Evolutionary conservation across 2,888 invertebrate species (phyloP).

Genomic region (Eucera pruinosa): DNA sequence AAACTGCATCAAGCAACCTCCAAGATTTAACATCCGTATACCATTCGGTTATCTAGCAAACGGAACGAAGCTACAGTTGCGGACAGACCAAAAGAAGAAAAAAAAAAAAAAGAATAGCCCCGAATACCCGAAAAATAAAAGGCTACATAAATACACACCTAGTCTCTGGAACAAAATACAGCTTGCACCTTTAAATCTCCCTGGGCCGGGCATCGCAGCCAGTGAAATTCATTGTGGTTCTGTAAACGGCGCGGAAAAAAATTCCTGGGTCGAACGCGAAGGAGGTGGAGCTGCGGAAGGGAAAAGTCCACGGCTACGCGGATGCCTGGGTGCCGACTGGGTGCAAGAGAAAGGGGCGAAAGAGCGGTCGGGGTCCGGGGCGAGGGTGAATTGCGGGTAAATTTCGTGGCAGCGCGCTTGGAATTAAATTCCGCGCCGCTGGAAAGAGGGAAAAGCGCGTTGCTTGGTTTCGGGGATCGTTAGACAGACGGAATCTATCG

Average conservation of each 20-base stretch:
- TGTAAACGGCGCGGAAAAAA: constrained; percentile 54
- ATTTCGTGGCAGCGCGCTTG: constrained; percentile 52
- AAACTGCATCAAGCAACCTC: no score
- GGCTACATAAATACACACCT: not conserved
- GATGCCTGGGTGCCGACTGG: not conserved
- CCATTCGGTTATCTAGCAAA: not conserved
- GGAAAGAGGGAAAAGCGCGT: constrained; percentile 36
- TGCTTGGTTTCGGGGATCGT: constrained; percentile 39
- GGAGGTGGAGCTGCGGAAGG: constrained; percentile 58
- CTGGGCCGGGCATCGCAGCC: not conserved
- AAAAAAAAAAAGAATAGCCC: not conserved
- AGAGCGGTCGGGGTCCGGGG: not conserved
- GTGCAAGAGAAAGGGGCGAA: not conserved
- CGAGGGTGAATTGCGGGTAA: constrained; percentile 56
- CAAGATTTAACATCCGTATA: not conserved
- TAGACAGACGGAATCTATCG: constrained; percentile 52
- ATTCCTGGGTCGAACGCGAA: constrained; percentile 65
- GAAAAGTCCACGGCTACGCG: constrained; percentile 23
- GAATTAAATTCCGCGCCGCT: constrained; percentile 61
- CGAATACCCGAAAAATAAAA: no score
- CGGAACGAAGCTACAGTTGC: not conserved
- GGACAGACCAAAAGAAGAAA: not conserved
- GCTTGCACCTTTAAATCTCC: constrained; percentile 50
- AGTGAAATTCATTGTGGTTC: constrained; percentile 57
- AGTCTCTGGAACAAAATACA: constrained; percentile 11